phyloP scores from a whole-genome alignment of 2,888 invertebrate species.

The Phymatocera aterrima region DNA sequence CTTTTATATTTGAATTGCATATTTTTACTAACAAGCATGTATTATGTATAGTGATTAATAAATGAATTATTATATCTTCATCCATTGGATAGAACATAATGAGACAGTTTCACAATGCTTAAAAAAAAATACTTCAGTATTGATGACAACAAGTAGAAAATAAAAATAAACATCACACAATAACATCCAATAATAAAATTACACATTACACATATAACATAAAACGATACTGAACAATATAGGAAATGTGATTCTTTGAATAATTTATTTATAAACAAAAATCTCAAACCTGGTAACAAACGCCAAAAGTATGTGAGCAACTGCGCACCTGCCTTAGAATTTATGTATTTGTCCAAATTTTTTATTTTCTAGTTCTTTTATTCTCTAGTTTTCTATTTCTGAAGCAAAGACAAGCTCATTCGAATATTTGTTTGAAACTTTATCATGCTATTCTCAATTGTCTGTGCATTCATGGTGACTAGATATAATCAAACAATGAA shows the following conservation, averaged over 20 bases:
- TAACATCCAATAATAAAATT: background rate
- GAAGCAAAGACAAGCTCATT: background rate
- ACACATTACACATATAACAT: background rate
- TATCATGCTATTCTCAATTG: conserved; percentile 10
- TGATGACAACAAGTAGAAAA: background rate
- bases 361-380: no score
- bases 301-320: background rate
- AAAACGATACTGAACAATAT: background rate
- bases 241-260: no score
- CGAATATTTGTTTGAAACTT: background rate
- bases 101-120: background rate
- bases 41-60: background rate
- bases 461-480: background rate
- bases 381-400: no score
- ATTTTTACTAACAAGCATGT: background rate
- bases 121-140: background rate
- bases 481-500: no score
- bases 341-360: no score
- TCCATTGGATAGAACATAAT: background rate
- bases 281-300: conserved; percentile 5
- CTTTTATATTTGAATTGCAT: no score
- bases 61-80: background rate
- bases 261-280: background rate
- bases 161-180: background rate
- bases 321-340: background rate